These are phyloP conservation scores for Halichoeres trimaculatus DNA, from an alignment of 2,113 vertebrate genomes.

Conservation along the genomic window DNA sequence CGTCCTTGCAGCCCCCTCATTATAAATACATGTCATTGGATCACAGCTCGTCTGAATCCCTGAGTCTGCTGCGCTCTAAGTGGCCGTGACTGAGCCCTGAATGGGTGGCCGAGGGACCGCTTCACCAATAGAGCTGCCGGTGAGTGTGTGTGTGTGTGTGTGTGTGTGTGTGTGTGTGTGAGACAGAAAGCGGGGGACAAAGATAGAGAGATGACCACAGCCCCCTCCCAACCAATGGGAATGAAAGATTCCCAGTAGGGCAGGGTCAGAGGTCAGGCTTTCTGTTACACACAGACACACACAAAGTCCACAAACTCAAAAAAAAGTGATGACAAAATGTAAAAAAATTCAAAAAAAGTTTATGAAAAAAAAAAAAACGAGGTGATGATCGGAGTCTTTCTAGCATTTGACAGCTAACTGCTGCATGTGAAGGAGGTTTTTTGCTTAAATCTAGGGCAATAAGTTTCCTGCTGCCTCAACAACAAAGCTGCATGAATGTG, in stretches of 20 bases:
- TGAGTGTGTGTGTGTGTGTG: slow-evolving; percentile 52
- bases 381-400: neutral
- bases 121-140: slow-evolving; percentile 71
- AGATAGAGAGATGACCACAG: slow-evolving; percentile 19
- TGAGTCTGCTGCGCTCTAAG: slow-evolving; percentile 83
- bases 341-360: no score
- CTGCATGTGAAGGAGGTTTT: slow-evolving; percentile 40
- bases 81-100: slow-evolving; percentile 84
- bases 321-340: slow-evolving; percentile 7
- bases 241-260: slow-evolving; percentile 72
- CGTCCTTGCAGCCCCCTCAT: slow-evolving; percentile 78
- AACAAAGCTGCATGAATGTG: slow-evolving; percentile 64
- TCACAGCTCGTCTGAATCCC: slow-evolving; percentile 82
- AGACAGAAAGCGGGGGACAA: slow-evolving; percentile 30
- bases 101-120: slow-evolving; percentile 80
- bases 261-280: slow-evolving; percentile 63
- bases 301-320: slow-evolving; percentile 13
- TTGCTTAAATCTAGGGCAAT: slow-evolving; percentile 73
- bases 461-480: slow-evolving; percentile 76
- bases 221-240: slow-evolving; percentile 73
- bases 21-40: slow-evolving; percentile 86
- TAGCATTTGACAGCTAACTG: slow-evolving; percentile 20
- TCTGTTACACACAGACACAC: slow-evolving; percentile 53
- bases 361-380: no score
- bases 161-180: slow-evolving; percentile 51